Conservation (phyloP, 1,140 invertebrate genomes). For the Neomicropteryx cornuta region DNA sequence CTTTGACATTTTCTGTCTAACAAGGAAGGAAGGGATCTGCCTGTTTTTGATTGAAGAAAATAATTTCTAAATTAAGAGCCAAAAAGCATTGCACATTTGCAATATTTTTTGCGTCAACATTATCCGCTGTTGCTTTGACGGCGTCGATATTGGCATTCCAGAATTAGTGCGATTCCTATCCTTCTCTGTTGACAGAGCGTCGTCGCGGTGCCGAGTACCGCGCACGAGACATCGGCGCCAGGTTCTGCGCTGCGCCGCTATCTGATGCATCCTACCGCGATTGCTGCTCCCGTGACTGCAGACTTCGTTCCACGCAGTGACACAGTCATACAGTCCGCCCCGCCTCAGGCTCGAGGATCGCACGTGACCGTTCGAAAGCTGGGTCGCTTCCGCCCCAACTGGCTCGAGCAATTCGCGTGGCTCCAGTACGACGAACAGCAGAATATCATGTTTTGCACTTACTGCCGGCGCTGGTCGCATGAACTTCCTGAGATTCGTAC, state of each 20-base stretch:
- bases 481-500: conserved; percentile 57
- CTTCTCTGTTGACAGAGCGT: conserved; percentile 58
- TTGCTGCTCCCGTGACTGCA: not conserved
- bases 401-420: conserved; percentile 56
- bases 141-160: too few species aligned
- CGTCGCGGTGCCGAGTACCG: conserved; percentile 22
- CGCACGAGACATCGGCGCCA: conserved; percentile 5
- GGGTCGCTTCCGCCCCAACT: conserved; percentile 49
- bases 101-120: too few species aligned
- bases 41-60: too few species aligned
- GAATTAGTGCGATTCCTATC: conserved; percentile 43
- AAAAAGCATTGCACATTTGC: too few species aligned
- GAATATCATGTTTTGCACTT: conserved; percentile 63
- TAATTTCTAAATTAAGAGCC: too few species aligned
- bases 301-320: conserved; percentile 13
- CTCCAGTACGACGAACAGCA: conserved; percentile 51
- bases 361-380: conserved; percentile 35
- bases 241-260: conserved; percentile 4
- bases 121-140: too few species aligned
- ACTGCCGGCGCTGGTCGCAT: conserved; percentile 58
- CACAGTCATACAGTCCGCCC: conserved; percentile 17
- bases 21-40: conserved; percentile 34
- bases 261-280: not conserved
- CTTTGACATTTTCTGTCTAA: too few species aligned
- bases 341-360: conserved; percentile 11